Evolutionary conservation across 2,113 vertebrate species (phyloP), one percentile per base, ranked within the genome.

Genomic region (Halichoeres trimaculatus): DNA sequence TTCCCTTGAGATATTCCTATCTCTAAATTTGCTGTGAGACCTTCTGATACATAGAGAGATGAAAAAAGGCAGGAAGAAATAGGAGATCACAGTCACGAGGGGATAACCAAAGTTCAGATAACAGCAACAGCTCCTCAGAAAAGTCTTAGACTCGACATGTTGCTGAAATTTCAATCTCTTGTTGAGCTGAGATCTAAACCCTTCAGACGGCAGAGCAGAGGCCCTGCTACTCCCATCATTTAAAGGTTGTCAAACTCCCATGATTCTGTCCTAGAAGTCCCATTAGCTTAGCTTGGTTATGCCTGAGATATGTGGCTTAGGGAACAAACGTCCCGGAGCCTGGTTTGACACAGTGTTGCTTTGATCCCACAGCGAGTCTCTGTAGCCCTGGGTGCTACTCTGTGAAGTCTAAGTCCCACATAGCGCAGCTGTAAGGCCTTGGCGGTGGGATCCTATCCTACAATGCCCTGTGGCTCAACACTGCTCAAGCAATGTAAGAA

Each of bases 281-380:
- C 71, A 87, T 88, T 89, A 90, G 81, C 78, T 88, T 89, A 90
- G 81, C 78, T 79, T 1, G n/a, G 84, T 70, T 82, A 72, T 67
- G 48, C 77, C 74, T 45, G 43, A 62, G 67, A 78, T 83, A 63
- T 73, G 67, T 53, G 34, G 57, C 76, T 77, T 58, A 80, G 47
- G 51, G 61, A 64, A 77, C 5, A 40, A 68, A 81, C 72, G 61
- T 76, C 76, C 70, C 34, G 54, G 51, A 83, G 76, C 57, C 30
- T 52, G 47, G 64, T 78, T 68, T 80, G 80, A 85, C 59, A 76
- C 70, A 20, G 75, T 23, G 67, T 65, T 69, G 60, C 82, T 88
- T 78, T 83, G 84, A 87, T 88, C 84, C 65, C 55, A 1, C 36
- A 73, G 59, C 30, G 41, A 57, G 36, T 78, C 51, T 61, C 56